These are phyloP conservation scores for Ricordea florida DNA, from an alignment of 92 coral and sea anemone genomes.

Conservation along the genomic window DNA sequence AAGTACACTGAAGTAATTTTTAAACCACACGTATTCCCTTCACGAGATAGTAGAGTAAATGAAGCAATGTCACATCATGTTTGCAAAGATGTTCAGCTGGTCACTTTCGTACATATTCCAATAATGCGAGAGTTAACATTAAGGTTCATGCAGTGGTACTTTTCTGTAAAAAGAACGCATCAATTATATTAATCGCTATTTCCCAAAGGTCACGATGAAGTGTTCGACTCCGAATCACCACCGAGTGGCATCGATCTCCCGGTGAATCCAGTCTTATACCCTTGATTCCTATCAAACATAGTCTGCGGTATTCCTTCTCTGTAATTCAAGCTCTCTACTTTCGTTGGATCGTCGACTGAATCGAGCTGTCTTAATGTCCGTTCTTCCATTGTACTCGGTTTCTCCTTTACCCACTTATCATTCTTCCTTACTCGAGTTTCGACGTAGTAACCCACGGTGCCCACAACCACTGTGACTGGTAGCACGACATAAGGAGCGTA, in stretches of 20 bases:
- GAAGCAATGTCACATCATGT: no score
- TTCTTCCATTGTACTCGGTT: slow-evolving; percentile 94
- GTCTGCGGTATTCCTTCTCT: slow-evolving; percentile 79
- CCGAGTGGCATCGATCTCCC: slow-evolving; percentile 73
- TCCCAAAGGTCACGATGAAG: slow-evolving; percentile 1
- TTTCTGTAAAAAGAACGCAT: no score
- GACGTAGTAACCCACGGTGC: slow-evolving; percentile 83
- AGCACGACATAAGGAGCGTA: slow-evolving; percentile 95
- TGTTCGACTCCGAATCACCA: slow-evolving; percentile 23
- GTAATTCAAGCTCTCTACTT: slow-evolving; percentile 79
- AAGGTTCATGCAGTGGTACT: no score
- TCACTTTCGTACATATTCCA: no score
- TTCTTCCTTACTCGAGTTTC: slow-evolving; percentile 82
- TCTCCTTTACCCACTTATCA: slow-evolving; percentile 77
- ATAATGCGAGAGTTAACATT: no score
- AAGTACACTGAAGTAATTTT: no score
- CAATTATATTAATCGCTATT: no score
- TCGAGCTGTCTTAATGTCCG: slow-evolving; percentile 86
- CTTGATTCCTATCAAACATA: slow-evolving; percentile 90
- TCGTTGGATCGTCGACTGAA: slow-evolving; percentile 73
- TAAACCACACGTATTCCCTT: no score
- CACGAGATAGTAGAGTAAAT: no score
- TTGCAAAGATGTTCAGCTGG: no score
- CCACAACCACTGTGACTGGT: slow-evolving; percentile 91
- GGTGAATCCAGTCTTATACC: slow-evolving; percentile 79